phyloP scores from a whole-genome alignment of 2,888 invertebrate species.

The Neocrepidodera transversa region DNA sequence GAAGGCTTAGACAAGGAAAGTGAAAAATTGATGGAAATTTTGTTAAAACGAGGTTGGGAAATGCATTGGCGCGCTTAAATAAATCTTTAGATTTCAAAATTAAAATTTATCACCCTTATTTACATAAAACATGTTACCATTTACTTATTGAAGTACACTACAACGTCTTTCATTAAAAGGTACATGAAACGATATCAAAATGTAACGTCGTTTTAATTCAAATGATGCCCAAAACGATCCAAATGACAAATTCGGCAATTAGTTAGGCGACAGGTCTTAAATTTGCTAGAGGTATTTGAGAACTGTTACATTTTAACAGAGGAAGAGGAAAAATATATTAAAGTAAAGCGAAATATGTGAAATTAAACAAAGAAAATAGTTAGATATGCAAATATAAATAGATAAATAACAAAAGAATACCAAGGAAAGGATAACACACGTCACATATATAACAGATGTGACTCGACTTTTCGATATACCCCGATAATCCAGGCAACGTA shows the following conservation, averaged over 20 bases:
- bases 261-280: constrained; percentile 6
- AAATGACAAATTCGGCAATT: constrained; percentile 34
- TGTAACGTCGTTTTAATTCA: constrained; percentile 18
- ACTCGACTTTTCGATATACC: no score
- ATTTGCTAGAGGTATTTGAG: not conserved
- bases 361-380: no score
- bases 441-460: no score
- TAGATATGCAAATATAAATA: no score
- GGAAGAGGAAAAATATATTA: no score
- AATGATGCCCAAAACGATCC: constrained; percentile 16
- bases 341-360: no score
- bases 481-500: no score
- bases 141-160: not conserved
- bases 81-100: not conserved
- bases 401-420: no score
- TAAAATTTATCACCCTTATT: not conserved
- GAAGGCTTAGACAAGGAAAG: not conserved
- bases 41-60: not conserved
- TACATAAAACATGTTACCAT: not conserved
- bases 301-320: no score
- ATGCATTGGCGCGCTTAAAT: not conserved
- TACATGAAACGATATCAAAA: not conserved
- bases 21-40: constrained; percentile 19
- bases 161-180: not conserved
- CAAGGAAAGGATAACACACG: no score